Percentiles rank a stretch among this genome's conserved stretches.
Conservation (phyloP, 2,888 invertebrate genomes). For the Philereme vetulata region DNA sequence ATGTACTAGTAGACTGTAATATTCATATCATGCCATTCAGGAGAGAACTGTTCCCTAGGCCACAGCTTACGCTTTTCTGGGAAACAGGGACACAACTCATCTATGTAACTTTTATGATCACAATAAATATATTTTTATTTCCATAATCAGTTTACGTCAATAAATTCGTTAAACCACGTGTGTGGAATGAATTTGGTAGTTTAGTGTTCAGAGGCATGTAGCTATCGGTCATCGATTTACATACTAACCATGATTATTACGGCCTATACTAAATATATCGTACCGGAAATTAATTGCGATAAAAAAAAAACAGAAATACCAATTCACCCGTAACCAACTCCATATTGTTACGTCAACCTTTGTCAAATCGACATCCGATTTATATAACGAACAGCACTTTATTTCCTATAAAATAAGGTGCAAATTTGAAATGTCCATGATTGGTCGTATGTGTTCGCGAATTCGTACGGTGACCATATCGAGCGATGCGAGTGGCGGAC, state of each 20-base stretch:
- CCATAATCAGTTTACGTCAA: too few relatives aligned
- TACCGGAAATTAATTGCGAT: constrained; percentile 24
- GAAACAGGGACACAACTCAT: too few relatives aligned
- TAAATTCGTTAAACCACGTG: too few relatives aligned
- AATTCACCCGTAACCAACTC: constrained; percentile 10
- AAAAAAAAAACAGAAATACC: constrained; percentile 24
- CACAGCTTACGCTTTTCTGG: too few relatives aligned
- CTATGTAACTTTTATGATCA: too few relatives aligned
- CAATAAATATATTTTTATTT: too few relatives aligned
- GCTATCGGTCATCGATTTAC: too few relatives aligned
- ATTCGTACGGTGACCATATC: constrained; percentile 53
- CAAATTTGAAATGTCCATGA: constrained; percentile 9
- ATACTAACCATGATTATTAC: neutral
- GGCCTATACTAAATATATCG: constrained; percentile 14
- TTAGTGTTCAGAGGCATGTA: too few relatives aligned
- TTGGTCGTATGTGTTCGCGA: constrained; percentile 29
- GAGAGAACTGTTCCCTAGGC: too few relatives aligned
- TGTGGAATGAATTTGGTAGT: too few relatives aligned
- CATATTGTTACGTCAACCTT: neutral
- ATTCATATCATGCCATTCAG: too few relatives aligned
- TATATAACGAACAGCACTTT: neutral
- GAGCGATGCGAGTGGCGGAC: constrained; percentile 45
- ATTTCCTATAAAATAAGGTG: constrained; percentile 14
- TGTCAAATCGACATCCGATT: constrained; percentile 1
- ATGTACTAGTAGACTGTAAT: too few relatives aligned